Percentiles rank a stretch among this genome's conserved stretches.
These are phyloP conservation scores for Pterocles orientalis DNA, from an alignment of 2,113 vertebrate species.

Conservation along the genomic window DNA sequence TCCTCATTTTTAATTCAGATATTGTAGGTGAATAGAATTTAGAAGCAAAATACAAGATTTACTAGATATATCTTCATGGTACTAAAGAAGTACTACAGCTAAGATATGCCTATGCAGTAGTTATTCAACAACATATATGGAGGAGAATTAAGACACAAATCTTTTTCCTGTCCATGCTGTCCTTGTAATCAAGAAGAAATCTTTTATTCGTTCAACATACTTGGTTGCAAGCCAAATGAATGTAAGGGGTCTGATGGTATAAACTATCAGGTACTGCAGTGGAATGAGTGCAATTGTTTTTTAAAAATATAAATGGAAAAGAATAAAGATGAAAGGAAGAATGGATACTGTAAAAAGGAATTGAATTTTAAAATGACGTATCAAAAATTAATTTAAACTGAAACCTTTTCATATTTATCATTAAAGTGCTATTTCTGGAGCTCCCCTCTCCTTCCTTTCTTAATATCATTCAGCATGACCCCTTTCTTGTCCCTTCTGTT, in stretches of 20 bases:
- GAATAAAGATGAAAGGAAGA: not conserved
- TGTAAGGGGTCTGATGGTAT: not conserved
- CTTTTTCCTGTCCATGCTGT: not conserved
- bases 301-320: not conserved
- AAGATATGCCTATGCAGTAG: not conserved
- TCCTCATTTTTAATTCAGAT: not conserved
- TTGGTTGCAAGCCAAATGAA: constrained; percentile 25
- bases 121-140: not conserved
- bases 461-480: not conserved
- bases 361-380: not conserved
- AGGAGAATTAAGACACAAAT: not conserved
- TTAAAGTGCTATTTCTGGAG: not conserved
- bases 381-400: constrained; percentile 41
- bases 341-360: not conserved
- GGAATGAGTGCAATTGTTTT: not conserved
- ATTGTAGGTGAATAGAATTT: not conserved
- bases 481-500: not conserved
- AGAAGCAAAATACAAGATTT: not conserved
- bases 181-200: constrained; percentile 1
- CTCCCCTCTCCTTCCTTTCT: not conserved
- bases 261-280: not conserved
- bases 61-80: not conserved
- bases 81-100: not conserved
- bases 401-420: not conserved
- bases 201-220: not conserved